Percentiles rank a stretch among this genome's conserved stretches.
Evolutionary conservation across 2,888 invertebrate genomes (phyloP).

Genomic region (Protodeltote pygarga): DNA sequence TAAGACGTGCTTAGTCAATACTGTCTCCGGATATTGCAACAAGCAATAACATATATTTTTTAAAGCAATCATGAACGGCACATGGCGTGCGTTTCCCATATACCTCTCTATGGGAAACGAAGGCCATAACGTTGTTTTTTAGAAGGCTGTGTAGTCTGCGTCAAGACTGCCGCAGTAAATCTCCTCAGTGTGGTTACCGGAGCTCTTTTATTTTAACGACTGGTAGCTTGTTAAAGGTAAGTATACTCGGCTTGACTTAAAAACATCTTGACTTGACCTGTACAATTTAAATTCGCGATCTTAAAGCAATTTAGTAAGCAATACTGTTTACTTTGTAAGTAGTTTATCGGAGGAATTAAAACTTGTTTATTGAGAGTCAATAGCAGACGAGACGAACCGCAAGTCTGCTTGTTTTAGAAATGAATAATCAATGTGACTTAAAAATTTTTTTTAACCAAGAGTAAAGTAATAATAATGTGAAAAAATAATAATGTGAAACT

Average conservation of each 20-base stretch:
- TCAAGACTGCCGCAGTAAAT: background rate
- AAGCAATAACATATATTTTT: conserved; percentile 4
- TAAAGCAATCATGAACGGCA: conserved; percentile 4
- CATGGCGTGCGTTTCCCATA: background rate
- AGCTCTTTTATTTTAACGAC: conserved; percentile 19
- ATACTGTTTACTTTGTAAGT: conserved; percentile 18
- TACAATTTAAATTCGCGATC: conserved; percentile 5
- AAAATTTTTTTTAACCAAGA: too few relatives aligned
- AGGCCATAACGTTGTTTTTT: background rate
- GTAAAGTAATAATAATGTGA: too few relatives aligned
- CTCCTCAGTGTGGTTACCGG: conserved; percentile 9
- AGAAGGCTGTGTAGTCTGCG: background rate
- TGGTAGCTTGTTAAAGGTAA: conserved; percentile 4
- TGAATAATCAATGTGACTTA: conserved; percentile 11
- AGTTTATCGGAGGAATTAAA: conserved; percentile 6
- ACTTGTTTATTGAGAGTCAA: conserved; percentile 8
- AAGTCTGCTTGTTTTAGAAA: background rate
- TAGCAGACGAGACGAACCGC: background rate
- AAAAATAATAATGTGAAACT: background rate
- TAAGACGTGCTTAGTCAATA: background rate
- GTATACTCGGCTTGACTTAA: background rate
- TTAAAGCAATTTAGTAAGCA: conserved; percentile 11
- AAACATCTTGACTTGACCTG: conserved; percentile 13
- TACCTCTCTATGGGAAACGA: background rate
- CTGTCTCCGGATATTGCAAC: background rate